phyloP scores from a whole-genome alignment of 2,113 vertebrate genomes.

The Oreocharis arfaki region DNA sequence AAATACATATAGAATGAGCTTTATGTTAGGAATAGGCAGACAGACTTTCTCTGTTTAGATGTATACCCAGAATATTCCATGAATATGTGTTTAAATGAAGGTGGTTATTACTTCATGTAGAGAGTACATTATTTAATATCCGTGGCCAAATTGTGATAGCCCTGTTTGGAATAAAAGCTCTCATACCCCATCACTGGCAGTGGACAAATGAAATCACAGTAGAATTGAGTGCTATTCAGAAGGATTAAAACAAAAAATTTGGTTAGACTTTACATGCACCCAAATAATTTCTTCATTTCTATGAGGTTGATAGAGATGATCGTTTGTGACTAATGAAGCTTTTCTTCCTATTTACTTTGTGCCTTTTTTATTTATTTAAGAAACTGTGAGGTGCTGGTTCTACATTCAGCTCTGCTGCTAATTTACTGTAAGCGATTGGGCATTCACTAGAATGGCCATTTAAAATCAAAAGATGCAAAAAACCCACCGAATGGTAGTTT shows the following conservation, averaged over 20 bases:
- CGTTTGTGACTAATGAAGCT: background rate
- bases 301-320: background rate
- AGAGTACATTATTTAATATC: background rate
- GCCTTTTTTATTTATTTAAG: background rate
- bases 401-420: background rate
- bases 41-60: background rate
- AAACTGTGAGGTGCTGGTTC: background rate
- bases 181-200: background rate
- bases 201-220: background rate
- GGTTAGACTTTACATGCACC: background rate
- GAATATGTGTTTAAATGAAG: background rate
- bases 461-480: background rate
- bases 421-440: background rate
- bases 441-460: background rate
- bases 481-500: accelerated
- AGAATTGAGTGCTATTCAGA: background rate
- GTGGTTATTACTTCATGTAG: background rate
- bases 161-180: background rate
- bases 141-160: background rate
- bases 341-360: background rate
- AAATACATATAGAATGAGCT: background rate
- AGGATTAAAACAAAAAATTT: background rate
- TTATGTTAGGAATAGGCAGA: background rate
- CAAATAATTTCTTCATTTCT: background rate
- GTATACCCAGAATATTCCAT: background rate